These are phyloP conservation scores for Tympanoctomys barrerae DNA, from an alignment of 2,797 vertebrate species.

Conservation along the genomic window DNA sequence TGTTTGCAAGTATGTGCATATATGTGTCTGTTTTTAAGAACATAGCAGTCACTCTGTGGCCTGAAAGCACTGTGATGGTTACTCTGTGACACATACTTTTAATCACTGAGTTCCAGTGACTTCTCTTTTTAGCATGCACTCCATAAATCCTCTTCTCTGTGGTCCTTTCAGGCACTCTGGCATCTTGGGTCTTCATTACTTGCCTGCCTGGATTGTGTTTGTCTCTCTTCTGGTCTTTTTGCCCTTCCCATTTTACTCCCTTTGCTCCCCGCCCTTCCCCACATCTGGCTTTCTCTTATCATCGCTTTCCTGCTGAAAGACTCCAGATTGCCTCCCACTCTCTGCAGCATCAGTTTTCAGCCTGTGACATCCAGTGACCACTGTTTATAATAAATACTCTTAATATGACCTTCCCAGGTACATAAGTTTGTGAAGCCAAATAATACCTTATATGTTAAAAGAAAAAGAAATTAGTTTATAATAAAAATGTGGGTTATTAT, in stretches of 20 bases:
- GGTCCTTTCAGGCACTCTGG: accelerated
- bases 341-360: neutral
- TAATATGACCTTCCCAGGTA: neutral
- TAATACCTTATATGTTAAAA: neutral
- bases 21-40: neutral
- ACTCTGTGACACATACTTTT: neutral
- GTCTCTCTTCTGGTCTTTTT: neutral
- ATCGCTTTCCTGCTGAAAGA: neutral
- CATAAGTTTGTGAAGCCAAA: neutral
- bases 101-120: neutral
- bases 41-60: neutral
- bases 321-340: neutral
- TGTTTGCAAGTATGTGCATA: too few species aligned
- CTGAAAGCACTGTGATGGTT: neutral
- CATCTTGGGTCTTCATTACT: neutral
- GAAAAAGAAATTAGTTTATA: neutral
- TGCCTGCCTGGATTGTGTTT: neutral
- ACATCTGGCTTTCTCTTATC: too few species aligned
- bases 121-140: neutral
- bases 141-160: neutral
- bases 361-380: neutral
- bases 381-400: neutral
- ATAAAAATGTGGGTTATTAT: neutral
- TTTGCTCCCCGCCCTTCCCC: accelerated
- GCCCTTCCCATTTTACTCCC: neutral